A percentile compares a stretch with the other conserved stretches of the same genome.
These are phyloP conservation scores for Halcyon senegalensis DNA, from an alignment of 2,113 vertebrate genomes.

Conservation along the genomic window DNA sequence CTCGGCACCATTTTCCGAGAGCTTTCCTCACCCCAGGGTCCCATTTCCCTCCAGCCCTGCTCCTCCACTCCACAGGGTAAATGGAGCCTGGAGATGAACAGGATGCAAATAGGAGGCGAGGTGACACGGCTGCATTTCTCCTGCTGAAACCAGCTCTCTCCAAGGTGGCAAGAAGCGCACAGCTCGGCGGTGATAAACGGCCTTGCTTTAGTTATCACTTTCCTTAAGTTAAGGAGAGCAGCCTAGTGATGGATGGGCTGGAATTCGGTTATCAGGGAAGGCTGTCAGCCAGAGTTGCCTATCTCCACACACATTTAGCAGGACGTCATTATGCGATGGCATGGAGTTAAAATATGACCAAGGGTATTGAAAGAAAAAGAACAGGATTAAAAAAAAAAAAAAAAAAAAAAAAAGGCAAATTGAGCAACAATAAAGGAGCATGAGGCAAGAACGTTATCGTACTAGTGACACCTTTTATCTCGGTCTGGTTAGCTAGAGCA, in stretches of 20 bases:
- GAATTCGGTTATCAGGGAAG: constrained; percentile 82
- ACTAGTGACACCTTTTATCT: constrained; percentile 85
- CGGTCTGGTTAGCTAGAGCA: constrained; percentile 67
- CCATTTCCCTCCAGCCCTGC: background rate
- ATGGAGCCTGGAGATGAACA: background rate
- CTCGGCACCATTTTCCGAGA: background rate
- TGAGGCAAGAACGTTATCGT: constrained; percentile 78
- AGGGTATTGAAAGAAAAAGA: constrained; percentile 78
- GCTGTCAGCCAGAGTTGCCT: constrained; percentile 84
- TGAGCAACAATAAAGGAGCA: constrained; percentile 81
- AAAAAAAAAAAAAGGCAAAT: constrained; percentile 70
- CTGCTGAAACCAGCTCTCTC: constrained; percentile 25
- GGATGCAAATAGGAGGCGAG: constrained; percentile 17
- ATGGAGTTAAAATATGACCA: constrained; percentile 83
- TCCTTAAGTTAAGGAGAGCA: constrained; percentile 80
- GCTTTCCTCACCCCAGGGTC: background rate
- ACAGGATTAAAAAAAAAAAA: constrained; percentile 69
- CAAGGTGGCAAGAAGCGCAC: constrained; percentile 56
- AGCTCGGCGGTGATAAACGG: constrained; percentile 78
- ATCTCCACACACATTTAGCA: constrained; percentile 82
- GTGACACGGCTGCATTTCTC: constrained; percentile 64
- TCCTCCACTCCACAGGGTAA: background rate
- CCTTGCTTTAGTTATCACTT: constrained; percentile 79
- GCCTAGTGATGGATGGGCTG: constrained; percentile 81
- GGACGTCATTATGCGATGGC: constrained; percentile 83